Conservation (phyloP, 1,140 invertebrate species). For the Micrasema longulum region DNA sequence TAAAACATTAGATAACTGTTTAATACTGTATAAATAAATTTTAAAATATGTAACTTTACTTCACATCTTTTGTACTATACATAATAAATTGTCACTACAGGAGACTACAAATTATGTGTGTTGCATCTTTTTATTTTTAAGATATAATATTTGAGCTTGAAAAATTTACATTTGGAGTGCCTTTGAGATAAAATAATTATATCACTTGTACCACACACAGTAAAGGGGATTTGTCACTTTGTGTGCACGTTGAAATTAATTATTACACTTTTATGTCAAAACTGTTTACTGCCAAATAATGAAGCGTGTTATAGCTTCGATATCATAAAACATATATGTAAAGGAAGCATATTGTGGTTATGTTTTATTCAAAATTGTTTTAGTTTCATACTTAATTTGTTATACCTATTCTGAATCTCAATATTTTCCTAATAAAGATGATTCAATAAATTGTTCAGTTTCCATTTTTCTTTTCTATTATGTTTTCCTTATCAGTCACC, state of each 20-base stretch:
- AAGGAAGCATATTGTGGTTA: neutral
- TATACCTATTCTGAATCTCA: constrained; percentile 28
- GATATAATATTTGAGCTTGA: constrained; percentile 13
- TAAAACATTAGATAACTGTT: no score
- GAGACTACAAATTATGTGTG: no score
- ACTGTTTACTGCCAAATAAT: constrained; percentile 22
- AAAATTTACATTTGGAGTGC: constrained; percentile 16
- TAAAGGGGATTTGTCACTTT: neutral
- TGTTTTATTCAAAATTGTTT: constrained; percentile 33
- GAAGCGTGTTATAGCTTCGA: neutral
- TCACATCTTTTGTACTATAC: no score
- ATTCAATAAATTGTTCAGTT: constrained; percentile 11
- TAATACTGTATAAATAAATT: no score
- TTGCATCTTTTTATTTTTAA: constrained; percentile 5
- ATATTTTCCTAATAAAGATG: constrained; percentile 36
- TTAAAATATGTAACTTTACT: no score
- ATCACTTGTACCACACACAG: constrained; percentile 6
- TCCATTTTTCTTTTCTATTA: no score
- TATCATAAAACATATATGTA: neutral
- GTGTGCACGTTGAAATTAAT: neutral
- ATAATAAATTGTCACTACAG: no score
- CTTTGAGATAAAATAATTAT: constrained; percentile 17
- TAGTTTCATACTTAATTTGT: constrained; percentile 30
- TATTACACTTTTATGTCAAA: constrained; percentile 1
- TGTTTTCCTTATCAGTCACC: no score